Percentiles rank a stretch among this genome's conserved stretches.
phyloP scores from a whole-genome alignment of 1,140 invertebrate species.

The roundworm (Caenorhabditis elegans) region DNA sequence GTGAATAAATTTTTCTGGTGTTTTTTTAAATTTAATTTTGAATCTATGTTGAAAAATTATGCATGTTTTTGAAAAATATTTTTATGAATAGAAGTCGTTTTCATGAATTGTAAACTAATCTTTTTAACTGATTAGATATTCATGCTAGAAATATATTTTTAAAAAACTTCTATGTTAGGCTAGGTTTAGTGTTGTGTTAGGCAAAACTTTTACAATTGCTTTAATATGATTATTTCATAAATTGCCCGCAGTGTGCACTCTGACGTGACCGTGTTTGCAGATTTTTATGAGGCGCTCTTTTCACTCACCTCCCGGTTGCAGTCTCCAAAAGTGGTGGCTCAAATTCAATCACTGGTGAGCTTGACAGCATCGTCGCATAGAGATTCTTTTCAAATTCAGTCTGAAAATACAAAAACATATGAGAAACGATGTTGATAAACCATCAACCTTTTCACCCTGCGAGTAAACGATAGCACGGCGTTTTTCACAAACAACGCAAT shows the following conservation, averaged over 20 bases:
- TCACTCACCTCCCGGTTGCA: neutral
- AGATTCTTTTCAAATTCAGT: conserved; percentile 75
- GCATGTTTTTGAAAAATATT: no score
- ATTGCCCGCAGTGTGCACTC: neutral
- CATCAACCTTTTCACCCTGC: conserved; percentile 46
- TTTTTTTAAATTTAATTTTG: no score
- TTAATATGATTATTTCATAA: no score
- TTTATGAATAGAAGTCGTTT: no score
- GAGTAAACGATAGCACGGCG: conserved; percentile 53
- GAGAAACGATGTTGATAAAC: neutral
- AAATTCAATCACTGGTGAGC: conserved; percentile 83
- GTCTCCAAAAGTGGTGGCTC: conserved; percentile 85
- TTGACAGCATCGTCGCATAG: conserved; percentile 77
- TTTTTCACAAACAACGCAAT: conserved; percentile 45
- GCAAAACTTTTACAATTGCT: conserved; percentile 74
- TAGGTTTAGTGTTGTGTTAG: neutral
- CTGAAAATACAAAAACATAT: neutral
- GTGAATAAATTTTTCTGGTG: no score
- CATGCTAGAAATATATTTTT: no score
- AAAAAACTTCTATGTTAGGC: no score
- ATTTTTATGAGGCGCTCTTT: neutral
- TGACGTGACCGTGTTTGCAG: neutral
- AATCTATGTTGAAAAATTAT: no score
- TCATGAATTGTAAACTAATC: no score
- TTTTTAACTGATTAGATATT: no score